These are phyloP conservation scores for Synaphobranchus kaupii DNA, from an alignment of 2,797 vertebrate species.

Conservation along the genomic window DNA sequence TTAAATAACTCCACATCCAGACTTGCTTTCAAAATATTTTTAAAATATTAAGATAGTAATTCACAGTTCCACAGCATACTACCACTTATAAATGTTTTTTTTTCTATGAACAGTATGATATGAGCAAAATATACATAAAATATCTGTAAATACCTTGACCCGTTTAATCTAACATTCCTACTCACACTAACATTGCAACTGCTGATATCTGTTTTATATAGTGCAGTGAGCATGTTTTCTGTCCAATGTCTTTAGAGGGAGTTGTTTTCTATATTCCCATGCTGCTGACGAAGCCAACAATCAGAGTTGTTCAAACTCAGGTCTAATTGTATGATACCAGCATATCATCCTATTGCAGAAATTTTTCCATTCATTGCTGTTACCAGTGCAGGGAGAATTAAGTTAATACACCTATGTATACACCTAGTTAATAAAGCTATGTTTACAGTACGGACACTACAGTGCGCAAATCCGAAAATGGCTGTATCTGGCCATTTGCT, in stretches of 20 bases:
- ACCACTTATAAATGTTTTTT: neutral
- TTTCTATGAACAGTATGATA: too few species aligned
- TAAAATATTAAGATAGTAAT: neutral
- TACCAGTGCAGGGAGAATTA: too few species aligned
- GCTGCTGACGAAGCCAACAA: neutral
- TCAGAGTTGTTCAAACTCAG: neutral
- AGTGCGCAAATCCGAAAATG: too few species aligned
- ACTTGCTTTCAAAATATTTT: neutral
- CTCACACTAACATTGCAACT: neutral
- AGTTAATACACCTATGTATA: too few species aligned
- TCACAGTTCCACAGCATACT: neutral
- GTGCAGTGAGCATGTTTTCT: neutral
- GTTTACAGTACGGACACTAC: too few species aligned
- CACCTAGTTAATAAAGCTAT: too few species aligned
- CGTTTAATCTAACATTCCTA: neutral
- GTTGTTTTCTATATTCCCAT: neutral
- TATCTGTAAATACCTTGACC: neutral
- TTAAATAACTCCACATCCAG: too few species aligned
- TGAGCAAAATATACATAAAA: neutral
- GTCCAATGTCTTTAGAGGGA: neutral
- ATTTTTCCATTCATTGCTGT: neutral
- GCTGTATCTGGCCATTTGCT: too few species aligned
- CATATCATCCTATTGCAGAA: neutral
- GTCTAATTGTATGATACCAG: neutral
- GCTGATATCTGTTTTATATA: neutral